phyloP scores from a whole-genome alignment of 2,888 invertebrate genomes.

The Cheilosia urbana region DNA sequence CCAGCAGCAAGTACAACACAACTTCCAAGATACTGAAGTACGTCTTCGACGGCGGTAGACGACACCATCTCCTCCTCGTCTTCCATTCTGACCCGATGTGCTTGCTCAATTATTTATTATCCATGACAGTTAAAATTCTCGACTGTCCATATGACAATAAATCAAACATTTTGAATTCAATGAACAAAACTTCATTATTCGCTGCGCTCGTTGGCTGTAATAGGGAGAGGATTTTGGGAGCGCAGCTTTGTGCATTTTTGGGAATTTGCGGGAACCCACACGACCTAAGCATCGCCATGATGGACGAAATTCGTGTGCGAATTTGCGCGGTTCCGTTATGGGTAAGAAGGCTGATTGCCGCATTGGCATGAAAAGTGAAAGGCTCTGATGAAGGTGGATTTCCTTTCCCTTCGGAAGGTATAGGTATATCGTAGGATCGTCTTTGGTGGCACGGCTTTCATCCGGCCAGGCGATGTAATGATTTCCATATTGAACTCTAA shows the following conservation, averaged over 20 bases:
- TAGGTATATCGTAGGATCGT: neutral
- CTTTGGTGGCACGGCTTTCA: constrained; percentile 5
- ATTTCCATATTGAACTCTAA: constrained; percentile 58
- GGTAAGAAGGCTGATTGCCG: neutral
- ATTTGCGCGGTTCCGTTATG: constrained; percentile 44
- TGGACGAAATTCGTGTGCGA: constrained; percentile 68
- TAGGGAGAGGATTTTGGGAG: constrained; percentile 3
- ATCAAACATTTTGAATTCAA: constrained; percentile 70
- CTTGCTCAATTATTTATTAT: constrained; percentile 73
- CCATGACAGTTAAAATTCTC: constrained; percentile 73
- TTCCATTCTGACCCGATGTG: constrained; percentile 17
- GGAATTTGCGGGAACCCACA: constrained; percentile 65
- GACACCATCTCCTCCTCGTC: constrained; percentile 53
- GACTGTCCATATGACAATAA: constrained; percentile 70
- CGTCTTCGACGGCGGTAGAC: constrained; percentile 31
- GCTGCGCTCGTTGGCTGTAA: neutral
- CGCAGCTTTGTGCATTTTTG: constrained; percentile 49
- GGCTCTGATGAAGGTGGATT: constrained; percentile 59
- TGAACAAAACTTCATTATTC: constrained; percentile 52
- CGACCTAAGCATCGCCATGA: constrained; percentile 39
- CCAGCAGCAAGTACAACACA: constrained; percentile 42
- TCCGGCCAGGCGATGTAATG: constrained; percentile 25
- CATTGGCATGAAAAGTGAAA: constrained; percentile 62
- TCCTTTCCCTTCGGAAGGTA: constrained; percentile 46
- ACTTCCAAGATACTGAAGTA: constrained; percentile 41